Conservation (phyloP, 2,113 vertebrate genomes). For the Prochilodus magdalenae region DNA sequence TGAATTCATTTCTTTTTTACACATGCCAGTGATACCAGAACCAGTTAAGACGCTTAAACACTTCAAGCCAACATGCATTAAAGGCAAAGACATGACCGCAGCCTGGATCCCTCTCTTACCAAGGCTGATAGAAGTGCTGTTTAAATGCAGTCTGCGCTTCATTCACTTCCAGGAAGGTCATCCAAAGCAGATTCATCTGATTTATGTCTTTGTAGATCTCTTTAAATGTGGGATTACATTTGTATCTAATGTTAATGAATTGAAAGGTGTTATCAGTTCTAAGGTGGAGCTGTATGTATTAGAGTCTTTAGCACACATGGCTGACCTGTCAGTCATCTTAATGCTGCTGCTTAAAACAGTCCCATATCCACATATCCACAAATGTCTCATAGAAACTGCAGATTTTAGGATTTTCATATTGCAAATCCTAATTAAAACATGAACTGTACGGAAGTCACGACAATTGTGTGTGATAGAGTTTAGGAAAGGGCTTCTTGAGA, state of each 20-base stretch:
- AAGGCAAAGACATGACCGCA: no score
- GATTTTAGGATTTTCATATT: slow-evolving; percentile 48
- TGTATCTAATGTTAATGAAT: background rate
- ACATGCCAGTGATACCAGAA: no score
- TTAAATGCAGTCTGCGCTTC: background rate
- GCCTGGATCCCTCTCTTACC: background rate
- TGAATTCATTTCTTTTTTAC: no score
- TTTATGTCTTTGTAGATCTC: background rate
- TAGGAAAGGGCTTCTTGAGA: slow-evolving; percentile 44
- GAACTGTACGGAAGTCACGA: slow-evolving; percentile 57
- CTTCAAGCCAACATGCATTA: no score
- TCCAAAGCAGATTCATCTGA: background rate
- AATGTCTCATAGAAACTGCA: slow-evolving; percentile 44
- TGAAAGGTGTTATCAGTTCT: background rate
- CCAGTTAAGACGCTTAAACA: no score
- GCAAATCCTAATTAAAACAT: slow-evolving; percentile 67
- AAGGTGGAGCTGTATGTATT: background rate
- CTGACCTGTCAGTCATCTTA: slow-evolving; percentile 9
- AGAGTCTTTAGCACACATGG: background rate
- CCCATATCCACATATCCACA: slow-evolving; percentile 31
- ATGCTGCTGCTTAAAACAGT: slow-evolving; percentile 30
- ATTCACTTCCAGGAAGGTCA: background rate
- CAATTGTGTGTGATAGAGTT: slow-evolving; percentile 53
- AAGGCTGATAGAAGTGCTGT: no score
- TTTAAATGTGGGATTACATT: background rate